Evolutionary conservation across 2,113 vertebrate genomes (phyloP).

Genomic region (Aepyceros melampus): DNA sequence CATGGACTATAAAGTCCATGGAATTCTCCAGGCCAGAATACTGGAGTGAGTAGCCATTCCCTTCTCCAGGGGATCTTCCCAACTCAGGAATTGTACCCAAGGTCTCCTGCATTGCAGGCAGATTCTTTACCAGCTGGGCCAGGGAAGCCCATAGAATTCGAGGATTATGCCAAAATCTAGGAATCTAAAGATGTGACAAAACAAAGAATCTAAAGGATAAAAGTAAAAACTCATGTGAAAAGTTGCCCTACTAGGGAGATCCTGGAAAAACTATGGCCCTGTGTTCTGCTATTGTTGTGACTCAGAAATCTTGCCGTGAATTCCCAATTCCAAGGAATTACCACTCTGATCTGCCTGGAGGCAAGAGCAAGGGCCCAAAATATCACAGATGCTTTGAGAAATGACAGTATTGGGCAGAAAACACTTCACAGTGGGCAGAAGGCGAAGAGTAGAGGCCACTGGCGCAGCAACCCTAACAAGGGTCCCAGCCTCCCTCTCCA

Average conservation of each 20-base stretch:
- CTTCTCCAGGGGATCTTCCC: neutral
- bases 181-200: neutral
- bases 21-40: neutral
- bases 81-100: neutral
- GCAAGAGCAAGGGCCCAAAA: neutral
- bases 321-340: neutral
- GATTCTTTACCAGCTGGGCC: neutral
- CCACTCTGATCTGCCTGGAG: neutral
- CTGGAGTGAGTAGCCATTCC: neutral
- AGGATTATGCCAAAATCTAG: neutral
- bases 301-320: neutral
- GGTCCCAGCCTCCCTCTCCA: no score
- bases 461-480: no score
- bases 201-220: neutral
- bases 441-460: neutral
- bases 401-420: neutral
- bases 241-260: neutral
- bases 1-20: neutral
- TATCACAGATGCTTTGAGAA: neutral
- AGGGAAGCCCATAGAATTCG: neutral
- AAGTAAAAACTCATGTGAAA: neutral
- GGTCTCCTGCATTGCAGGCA: neutral
- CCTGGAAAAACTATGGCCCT: neutral
- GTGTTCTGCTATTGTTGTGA: neutral
- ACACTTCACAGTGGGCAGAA: neutral